Percentiles rank a stretch among this genome's conserved stretches.
These are phyloP conservation scores for Trachymyrmex cornetzi DNA, from an alignment of 1,140 invertebrate species.

Conservation along the genomic window DNA sequence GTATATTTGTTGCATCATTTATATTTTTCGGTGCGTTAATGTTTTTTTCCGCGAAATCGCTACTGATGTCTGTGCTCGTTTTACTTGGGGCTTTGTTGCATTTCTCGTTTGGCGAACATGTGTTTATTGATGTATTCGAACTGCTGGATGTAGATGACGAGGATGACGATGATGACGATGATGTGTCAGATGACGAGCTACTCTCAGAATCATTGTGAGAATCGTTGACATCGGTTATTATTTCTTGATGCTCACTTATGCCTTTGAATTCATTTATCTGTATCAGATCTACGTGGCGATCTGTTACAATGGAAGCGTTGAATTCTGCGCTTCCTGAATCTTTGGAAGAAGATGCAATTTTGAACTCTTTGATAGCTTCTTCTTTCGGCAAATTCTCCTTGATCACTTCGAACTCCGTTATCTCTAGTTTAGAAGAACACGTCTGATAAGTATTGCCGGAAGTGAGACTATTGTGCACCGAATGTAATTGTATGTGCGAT, in stretches of 20 bases:
- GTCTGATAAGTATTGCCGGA: slow-evolving; percentile 32
- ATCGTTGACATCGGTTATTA: background rate
- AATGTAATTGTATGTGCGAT: slow-evolving; percentile 13
- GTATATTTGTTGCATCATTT: background rate
- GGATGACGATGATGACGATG: slow-evolving; percentile 74
- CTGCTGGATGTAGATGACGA: slow-evolving; percentile 59
- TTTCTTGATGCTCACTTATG: slow-evolving; percentile 11
- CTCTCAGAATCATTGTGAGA: slow-evolving; percentile 36
- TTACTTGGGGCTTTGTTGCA: slow-evolving; percentile 59
- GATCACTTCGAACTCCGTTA: slow-evolving; percentile 85
- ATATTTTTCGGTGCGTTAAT: background rate
- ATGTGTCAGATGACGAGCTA: slow-evolving; percentile 51
- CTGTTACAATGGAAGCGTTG: slow-evolving; percentile 14
- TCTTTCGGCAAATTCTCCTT: slow-evolving; percentile 83
- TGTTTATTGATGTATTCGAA: slow-evolving; percentile 52
- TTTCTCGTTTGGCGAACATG: slow-evolving; percentile 28
- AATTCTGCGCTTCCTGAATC: slow-evolving; percentile 43
- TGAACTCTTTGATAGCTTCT: slow-evolving; percentile 81
- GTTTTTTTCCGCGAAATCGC: slow-evolving; percentile 46
- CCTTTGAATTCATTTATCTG: slow-evolving; percentile 1
- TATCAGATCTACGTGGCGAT: background rate
- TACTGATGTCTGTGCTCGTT: slow-evolving; percentile 63
- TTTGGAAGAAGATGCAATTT: slow-evolving; percentile 78
- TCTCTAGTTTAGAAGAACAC: slow-evolving; percentile 74
- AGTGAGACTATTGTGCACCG: background rate